Evolutionary conservation across 2,888 invertebrate genomes (phyloP).

Genomic region (Nomada goodeniana): DNA sequence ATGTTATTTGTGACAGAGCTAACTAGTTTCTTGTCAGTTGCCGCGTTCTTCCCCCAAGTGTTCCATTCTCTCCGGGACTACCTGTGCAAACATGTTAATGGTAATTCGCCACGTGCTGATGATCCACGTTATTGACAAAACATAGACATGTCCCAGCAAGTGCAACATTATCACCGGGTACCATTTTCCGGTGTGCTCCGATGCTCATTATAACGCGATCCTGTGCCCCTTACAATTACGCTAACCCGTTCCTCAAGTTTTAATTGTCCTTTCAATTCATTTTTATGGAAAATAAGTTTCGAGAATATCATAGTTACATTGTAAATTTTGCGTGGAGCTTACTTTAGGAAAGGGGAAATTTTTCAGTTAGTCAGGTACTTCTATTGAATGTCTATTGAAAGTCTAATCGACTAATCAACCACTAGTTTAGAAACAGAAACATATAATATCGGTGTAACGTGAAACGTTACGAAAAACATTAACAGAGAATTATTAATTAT

Average conservation of each 20-base stretch:
- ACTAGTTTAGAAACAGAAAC: no score
- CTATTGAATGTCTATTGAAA: no score
- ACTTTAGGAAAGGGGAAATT: no score
- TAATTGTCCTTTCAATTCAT: not conserved
- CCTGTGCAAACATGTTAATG: conserved; percentile 73
- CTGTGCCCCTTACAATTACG: not conserved
- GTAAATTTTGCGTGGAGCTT: not conserved
- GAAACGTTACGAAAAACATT: no score
- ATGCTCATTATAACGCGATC: conserved; percentile 13
- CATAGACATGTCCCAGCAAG: conserved; percentile 61
- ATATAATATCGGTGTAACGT: no score
- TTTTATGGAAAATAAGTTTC: not conserved
- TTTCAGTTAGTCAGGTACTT: no score
- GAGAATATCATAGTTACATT: not conserved
- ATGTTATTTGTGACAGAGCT: conserved; percentile 53
- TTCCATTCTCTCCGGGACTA: conserved; percentile 58
- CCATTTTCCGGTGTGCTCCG: conserved; percentile 37
- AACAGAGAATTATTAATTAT: no score
- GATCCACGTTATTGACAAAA: conserved; percentile 70
- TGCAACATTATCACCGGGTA: conserved; percentile 64
- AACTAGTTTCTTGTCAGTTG: conserved; percentile 54
- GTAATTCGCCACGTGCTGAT: conserved; percentile 60
- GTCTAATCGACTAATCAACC: no score
- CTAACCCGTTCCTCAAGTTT: not conserved
- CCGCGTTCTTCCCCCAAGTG: conserved; percentile 36